Percentiles rank a stretch among this genome's conserved stretches.
These are phyloP conservation scores for Rhogogaster chlorosoma DNA, from an alignment of 2,888 invertebrate genomes.

Conservation along the genomic window DNA sequence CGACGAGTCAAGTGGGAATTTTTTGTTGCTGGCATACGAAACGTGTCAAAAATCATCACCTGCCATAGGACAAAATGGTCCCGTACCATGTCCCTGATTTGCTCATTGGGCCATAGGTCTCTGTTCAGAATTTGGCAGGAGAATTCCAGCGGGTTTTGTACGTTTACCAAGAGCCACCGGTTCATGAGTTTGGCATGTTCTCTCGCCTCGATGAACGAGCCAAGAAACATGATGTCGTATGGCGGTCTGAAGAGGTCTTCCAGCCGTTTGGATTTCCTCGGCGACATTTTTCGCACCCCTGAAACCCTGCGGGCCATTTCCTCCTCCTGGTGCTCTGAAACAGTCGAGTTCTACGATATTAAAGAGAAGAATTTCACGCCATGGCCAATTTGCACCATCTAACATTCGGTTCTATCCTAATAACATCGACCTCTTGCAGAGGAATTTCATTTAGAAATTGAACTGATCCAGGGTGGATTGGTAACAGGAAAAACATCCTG, in stretches of 20 bases:
- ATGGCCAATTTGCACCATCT: background rate
- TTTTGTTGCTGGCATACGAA: background rate
- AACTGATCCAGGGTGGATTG: background rate
- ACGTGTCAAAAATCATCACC: constrained; percentile 72
- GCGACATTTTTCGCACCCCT: constrained; percentile 67
- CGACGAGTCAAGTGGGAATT: background rate
- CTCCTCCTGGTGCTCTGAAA: constrained; percentile 74
- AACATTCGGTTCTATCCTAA: background rate
- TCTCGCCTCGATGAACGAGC: constrained; percentile 81
- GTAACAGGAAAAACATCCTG: constrained; percentile 19
- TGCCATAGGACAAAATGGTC: constrained; percentile 86
- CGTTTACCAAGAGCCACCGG: constrained; percentile 86
- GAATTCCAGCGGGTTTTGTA: constrained; percentile 85
- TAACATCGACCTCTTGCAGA: background rate
- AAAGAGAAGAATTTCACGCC: background rate
- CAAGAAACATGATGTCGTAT: constrained; percentile 83
- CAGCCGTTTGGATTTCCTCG: constrained; percentile 79
- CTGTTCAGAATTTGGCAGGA: constrained; percentile 85
- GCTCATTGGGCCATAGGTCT: constrained; percentile 85
- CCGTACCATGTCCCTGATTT: constrained; percentile 82
- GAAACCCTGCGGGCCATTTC: constrained; percentile 73
- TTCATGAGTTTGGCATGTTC: constrained; percentile 80
- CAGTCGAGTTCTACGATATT: background rate
- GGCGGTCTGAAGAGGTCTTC: constrained; percentile 86
- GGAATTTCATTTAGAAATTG: background rate